Evolutionary conservation across 2,113 vertebrate genomes (phyloP), one percentile per base, ranked within the genome.

Genomic region (Pseudorasbora parva): DNA sequence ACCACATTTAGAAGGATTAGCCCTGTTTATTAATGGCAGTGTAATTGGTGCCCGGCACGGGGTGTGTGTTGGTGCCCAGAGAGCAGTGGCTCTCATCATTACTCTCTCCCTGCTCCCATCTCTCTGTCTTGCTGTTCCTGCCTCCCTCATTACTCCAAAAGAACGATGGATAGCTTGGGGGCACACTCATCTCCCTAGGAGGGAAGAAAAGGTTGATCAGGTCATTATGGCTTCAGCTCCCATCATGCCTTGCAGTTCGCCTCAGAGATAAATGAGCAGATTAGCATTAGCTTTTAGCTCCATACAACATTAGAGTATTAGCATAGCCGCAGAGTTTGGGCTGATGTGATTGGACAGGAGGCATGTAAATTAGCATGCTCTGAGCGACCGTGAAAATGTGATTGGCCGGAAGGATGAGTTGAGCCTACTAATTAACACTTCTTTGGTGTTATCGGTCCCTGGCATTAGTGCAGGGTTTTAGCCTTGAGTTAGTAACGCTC

Each of bases 271-370:
- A 83, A 79, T 56, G 57, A 75, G 56, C 37, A 69, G 59, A 79
- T 79, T 69, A 81, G 79, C 64, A 66, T 51, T 64, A 75, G 72
- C 72, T 75, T 64, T 64, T 51, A 66, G 45, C 30, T 37, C 43
- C 14, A 51, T 8, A 81, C 49, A 60, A 51, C 57, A 37, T 37
- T 37, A 51, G 30, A 33, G 91, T 89, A 93, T 92, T 93, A 92
- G 88, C 90, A 86, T 88, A 87, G 91, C 89, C 89, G 79, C 88
- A 90, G 85, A 86, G 89, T 91, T 90, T 89, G 85, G 87, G 86
- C 85, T 92, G 90, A 93, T 91, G 86, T 90, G 90, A 91, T 92
- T 92, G 91, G 91, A 91, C 8, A 45, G 37, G n/a, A 51, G 69
- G 54, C 15, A 49, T 83, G 82, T 83, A 54, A 37, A 76, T 83